Conservation (phyloP, 2,797 vertebrate genomes). For the Hyperoplus immaculatus region DNA sequence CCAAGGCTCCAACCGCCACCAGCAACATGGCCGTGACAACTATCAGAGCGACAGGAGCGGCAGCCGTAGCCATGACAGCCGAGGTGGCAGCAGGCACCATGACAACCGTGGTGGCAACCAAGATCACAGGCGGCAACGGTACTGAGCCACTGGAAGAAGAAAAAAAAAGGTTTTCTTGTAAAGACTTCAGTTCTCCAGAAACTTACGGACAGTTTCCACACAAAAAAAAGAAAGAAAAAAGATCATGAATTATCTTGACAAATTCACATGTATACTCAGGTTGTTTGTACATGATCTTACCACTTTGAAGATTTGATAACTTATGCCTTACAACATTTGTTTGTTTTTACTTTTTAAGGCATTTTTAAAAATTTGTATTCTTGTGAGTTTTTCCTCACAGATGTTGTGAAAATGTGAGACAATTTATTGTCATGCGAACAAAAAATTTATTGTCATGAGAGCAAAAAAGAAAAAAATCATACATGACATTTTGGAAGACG, state of each 20-base stretch:
- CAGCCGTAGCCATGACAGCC: slow-evolving; percentile 79
- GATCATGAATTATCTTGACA: slow-evolving; percentile 39
- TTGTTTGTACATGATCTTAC: slow-evolving; percentile 70
- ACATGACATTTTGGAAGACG: slow-evolving; percentile 28
- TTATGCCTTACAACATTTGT: slow-evolving; percentile 60
- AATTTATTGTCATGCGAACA: slow-evolving; percentile 15
- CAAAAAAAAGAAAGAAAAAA: slow-evolving; percentile 21
- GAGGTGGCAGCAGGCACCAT: slow-evolving; percentile 83
- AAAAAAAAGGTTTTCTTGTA: slow-evolving; percentile 5
- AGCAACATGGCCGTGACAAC: slow-evolving; percentile 66
- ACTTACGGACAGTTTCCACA: slow-evolving; percentile 34
- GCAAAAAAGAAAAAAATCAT: slow-evolving; percentile 26
- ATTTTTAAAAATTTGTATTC: slow-evolving; percentile 78
- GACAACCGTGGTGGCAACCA: slow-evolving; percentile 85
- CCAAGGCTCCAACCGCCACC: slow-evolving; percentile 73
- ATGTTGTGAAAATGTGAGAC: slow-evolving; percentile 27
- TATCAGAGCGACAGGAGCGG: slow-evolving; percentile 67
- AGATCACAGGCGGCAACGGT: slow-evolving; percentile 86
- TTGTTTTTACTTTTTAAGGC: slow-evolving; percentile 65
- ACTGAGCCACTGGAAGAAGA: slow-evolving; percentile 65
- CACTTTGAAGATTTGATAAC: slow-evolving; percentile 48
- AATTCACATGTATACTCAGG: slow-evolving; percentile 69
- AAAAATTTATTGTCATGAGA: slow-evolving; percentile 7
- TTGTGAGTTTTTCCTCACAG: slow-evolving; percentile 65
- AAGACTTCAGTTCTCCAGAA: slow-evolving; percentile 51